Evolutionary conservation across 64 coral and sea anemone genomes (phyloP).

Genomic region (Astreopora myriophthalma): DNA sequence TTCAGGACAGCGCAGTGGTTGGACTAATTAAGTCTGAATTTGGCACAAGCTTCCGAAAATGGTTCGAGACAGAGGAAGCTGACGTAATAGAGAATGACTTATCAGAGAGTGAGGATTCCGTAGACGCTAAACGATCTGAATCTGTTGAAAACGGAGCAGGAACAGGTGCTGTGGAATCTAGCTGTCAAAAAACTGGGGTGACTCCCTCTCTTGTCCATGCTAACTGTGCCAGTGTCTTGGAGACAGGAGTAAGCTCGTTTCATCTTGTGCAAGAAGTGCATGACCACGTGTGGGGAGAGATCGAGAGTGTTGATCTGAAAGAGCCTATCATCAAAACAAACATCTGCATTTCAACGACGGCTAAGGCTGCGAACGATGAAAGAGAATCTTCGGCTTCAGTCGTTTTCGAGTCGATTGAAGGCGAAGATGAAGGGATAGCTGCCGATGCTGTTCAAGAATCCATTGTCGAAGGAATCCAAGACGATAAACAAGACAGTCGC

Average conservation of each 20-base stretch:
- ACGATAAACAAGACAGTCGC: neutral
- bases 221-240: neutral
- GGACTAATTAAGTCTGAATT: neutral
- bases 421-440: neutral
- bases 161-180: neutral
- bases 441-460: neutral
- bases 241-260: neutral
- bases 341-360: neutral
- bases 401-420: neutral
- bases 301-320: neutral
- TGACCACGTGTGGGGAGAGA: neutral
- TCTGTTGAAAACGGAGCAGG: neutral
- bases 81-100: neutral
- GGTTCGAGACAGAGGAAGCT: neutral
- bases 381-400: neutral
- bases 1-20: neutral
- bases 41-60: neutral
- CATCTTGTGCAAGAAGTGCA: conserved; percentile 1
- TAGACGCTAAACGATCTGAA: neutral
- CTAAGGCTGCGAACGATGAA: neutral
- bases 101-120: neutral
- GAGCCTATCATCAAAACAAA: neutral
- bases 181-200: neutral
- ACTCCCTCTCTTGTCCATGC: neutral
- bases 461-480: neutral